Evolutionary conservation across 1,140 invertebrate genomes (phyloP), one percentile per base, ranked within the genome.

Genomic region (Drosophila nasuta): DNA sequence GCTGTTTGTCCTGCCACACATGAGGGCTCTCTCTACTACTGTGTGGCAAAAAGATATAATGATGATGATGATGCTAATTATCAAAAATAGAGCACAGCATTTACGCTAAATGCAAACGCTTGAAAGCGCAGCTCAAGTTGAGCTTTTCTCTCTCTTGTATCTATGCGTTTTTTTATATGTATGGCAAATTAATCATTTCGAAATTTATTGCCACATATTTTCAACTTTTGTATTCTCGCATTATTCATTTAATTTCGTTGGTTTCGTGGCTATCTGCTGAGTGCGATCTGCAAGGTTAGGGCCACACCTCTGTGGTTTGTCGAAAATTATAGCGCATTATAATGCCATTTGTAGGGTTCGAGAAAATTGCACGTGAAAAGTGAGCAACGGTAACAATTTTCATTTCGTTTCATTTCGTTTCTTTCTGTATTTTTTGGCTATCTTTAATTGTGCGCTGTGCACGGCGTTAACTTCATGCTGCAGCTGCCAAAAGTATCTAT

Each of bases 281-380:
- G 28, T 33, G 5, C 20, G 28, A 33, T 28, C 48, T 25, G 48
- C 48, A 49, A 49, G 48, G 48, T 49, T 49, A 11, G n/a, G n/a
- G 13, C 30, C 28, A 54, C 51, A 28, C 51, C 51, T 8, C 11
- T 15, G n/a, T 54, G 30, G 30, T 30, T 54, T 54, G 51, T 54
- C n/a, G 28, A 64, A 78, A 85, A 83, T 83, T 80, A 83, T 80
- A 74, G 70, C 77, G 72, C 69, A 85, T 85, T 83, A 85, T 83
- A 81, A 80, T 80, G 69, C 66, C 81, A 75, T 85, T 85, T 85
- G 75, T 65, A 74, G 57, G 69, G 59, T 71, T 66, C 13, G 68
- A 71, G 78, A 70, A 75, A 68, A 69, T 67, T 57, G 70, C 66
- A 70, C 71, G 46, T 48, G 63, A 60, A 63, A 73, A 67, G 10